These are phyloP conservation scores for Eubasilissa splendida DNA, from an alignment of 2,888 invertebrate genomes.

Conservation along the genomic window DNA sequence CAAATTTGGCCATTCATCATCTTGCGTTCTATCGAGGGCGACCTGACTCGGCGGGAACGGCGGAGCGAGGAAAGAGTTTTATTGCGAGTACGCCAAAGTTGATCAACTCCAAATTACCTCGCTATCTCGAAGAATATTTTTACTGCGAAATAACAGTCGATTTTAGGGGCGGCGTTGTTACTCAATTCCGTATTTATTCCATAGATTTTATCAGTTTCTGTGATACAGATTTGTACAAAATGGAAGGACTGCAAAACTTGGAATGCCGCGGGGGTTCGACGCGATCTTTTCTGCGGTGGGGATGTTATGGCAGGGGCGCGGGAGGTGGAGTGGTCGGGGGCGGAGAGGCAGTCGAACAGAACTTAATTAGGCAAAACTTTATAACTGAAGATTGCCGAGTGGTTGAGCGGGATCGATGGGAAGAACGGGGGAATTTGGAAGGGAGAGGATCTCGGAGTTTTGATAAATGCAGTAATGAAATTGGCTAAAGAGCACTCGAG, in stretches of 20 bases:
- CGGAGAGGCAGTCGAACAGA: conserved; percentile 47
- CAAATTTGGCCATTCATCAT: conserved; percentile 51
- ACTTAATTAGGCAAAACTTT: conserved; percentile 59
- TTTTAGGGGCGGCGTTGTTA: conserved; percentile 42
- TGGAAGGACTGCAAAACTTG: conserved; percentile 32
- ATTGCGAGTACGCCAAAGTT: conserved; percentile 33
- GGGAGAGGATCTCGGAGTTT: conserved; percentile 39
- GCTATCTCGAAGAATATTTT: conserved; percentile 35
- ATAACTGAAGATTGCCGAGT: conserved; percentile 54
- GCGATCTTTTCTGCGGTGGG: conserved; percentile 48
- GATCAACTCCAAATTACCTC: conserved; percentile 54
- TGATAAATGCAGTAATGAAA: conserved; percentile 51
- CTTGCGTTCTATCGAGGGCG: conserved; percentile 15
- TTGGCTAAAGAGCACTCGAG: conserved; percentile 22
- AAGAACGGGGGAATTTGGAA: conserved; percentile 28
- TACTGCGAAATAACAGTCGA: conserved; percentile 21
- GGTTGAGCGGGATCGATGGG: conserved; percentile 40
- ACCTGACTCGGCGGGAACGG: neutral
- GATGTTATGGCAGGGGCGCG: conserved; percentile 7
- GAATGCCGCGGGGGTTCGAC: conserved; percentile 40
- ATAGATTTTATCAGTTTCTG: conserved; percentile 55
- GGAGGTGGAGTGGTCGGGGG: neutral
- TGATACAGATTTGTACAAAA: conserved; percentile 58
- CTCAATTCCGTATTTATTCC: conserved; percentile 49
- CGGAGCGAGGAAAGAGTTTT: conserved; percentile 35